Conservation (phyloP, 1,140 invertebrate species). For the Drosophila leontia region DNA sequence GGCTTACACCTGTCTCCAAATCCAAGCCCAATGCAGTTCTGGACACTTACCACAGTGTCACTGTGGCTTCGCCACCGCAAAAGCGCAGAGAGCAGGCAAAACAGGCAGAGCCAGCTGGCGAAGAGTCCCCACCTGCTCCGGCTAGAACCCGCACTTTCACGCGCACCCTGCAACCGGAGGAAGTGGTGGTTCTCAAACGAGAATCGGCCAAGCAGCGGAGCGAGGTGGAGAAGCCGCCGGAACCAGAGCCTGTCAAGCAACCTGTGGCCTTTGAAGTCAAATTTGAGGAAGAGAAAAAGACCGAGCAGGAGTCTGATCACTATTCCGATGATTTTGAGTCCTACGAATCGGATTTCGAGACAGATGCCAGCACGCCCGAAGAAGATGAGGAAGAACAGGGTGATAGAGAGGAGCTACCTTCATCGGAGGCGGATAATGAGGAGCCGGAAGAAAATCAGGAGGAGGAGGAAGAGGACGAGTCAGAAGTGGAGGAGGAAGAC, state of each 20-base stretch:
- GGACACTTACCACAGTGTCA: slow-evolving; percentile 82
- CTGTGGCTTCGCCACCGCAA: slow-evolving; percentile 81
- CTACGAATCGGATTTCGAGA: slow-evolving; percentile 87
- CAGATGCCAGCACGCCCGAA: slow-evolving; percentile 65
- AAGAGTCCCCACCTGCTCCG: slow-evolving; percentile 17
- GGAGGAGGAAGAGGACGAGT: slow-evolving; percentile 13
- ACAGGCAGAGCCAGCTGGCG: slow-evolving; percentile 11
- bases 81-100: slow-evolving; percentile 55
- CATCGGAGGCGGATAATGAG: slow-evolving; percentile 35
- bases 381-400: slow-evolving; percentile 40
- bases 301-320: slow-evolving; percentile 56
- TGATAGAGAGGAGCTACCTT: slow-evolving; percentile 4
- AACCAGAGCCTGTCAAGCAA: slow-evolving; percentile 26
- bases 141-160: slow-evolving; percentile 58
- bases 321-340: slow-evolving; percentile 87
- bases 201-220: slow-evolving; percentile 67
- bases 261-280: slow-evolving; percentile 80
- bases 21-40: slow-evolving; percentile 74
- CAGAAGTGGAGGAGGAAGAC: slow-evolving; percentile 42
- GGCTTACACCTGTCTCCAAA: slow-evolving; percentile 32
- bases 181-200: slow-evolving; percentile 72
- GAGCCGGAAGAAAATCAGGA: background rate
- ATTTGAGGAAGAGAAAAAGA: slow-evolving; percentile 60
- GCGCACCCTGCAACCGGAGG: slow-evolving; percentile 75
- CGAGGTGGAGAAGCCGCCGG: slow-evolving; percentile 33